A percentile compares a stretch with the other conserved stretches of the same genome.
Evolutionary conservation across 1,140 invertebrate genomes (phyloP).

Genomic region (Druon quercuslanigerum): DNA sequence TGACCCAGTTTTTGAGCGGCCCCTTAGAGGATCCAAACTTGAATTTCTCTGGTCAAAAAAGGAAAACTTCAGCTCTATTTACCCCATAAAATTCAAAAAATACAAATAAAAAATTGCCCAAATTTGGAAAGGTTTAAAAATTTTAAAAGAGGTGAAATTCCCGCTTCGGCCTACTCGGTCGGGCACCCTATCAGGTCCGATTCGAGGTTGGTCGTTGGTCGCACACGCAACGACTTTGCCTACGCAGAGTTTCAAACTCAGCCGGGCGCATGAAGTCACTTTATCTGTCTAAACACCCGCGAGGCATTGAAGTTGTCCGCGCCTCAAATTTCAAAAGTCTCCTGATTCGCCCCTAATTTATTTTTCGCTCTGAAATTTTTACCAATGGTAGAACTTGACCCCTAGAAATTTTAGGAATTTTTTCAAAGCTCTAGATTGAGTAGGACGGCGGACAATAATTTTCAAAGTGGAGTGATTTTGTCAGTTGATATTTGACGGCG

Average conservation of each 20-base stretch:
- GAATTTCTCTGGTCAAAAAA: too few species aligned
- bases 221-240: constrained; percentile 8
- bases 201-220: constrained; percentile 24
- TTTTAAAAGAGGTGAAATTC: not conserved
- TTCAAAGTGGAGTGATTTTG: constrained; percentile 40
- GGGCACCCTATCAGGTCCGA: constrained; percentile 10
- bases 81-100: too few species aligned
- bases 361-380: not conserved
- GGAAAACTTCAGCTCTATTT: too few species aligned
- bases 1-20: too few species aligned
- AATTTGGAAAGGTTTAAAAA: too few species aligned
- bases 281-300: constrained; percentile 9
- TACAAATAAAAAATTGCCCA: too few species aligned
- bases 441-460: not conserved
- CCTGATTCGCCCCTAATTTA: constrained; percentile 33
- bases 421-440: not conserved
- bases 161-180: constrained; percentile 4
- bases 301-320: constrained; percentile 10
- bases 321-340: not conserved
- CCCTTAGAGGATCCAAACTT: too few species aligned
- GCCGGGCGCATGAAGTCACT: constrained; percentile 2
- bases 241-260: constrained; percentile 7
- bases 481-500: constrained; percentile 1
- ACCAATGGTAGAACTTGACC: not conserved
- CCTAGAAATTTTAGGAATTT: constrained; percentile 32